Evolutionary conservation across 2,888 invertebrate genomes (phyloP).

Genomic region (Lathronympha strigana): DNA sequence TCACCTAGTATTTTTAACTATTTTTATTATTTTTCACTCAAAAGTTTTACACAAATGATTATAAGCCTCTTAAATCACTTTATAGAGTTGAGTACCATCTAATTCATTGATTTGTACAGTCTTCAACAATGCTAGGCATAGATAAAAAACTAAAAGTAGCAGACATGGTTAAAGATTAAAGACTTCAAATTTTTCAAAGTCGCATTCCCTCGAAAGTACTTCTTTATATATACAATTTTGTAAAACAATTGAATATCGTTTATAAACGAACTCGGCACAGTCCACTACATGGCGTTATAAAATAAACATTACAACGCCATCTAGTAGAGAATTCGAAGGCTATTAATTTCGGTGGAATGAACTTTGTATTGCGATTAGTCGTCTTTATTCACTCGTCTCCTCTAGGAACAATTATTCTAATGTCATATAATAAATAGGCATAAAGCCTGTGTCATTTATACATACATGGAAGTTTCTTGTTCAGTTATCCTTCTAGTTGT

Average conservation of each 20-base stretch:
- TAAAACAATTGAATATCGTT: background rate
- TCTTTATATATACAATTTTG: background rate
- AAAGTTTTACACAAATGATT: background rate
- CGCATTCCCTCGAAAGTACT: background rate
- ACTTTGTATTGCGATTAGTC: background rate
- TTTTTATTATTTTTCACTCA: background rate
- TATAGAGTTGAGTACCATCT: background rate
- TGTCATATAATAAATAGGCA: constrained; percentile 23
- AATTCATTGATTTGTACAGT: constrained; percentile 19
- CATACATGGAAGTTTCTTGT: constrained; percentile 36
- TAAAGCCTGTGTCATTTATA: constrained; percentile 36
- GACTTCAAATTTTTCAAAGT: background rate
- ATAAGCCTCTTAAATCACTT: constrained; percentile 6
- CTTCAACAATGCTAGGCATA: constrained; percentile 29
- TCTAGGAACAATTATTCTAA: constrained; percentile 25
- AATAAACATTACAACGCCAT: background rate
- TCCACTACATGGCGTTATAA: background rate
- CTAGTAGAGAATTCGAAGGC: background rate
- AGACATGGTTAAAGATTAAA: background rate
- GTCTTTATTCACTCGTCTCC: constrained; percentile 1
- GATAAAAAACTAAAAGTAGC: constrained; percentile 19
- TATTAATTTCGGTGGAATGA: background rate
- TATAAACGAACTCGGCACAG: too few species aligned
- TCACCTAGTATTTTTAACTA: background rate
- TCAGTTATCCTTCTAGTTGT: constrained; percentile 84